Evolutionary conservation across 30 jellyfish, hydroid and myxozoan genomes (phyloP), one percentile per base, ranked within the genome.

Genomic region (Euphysa ruthae): DNA sequence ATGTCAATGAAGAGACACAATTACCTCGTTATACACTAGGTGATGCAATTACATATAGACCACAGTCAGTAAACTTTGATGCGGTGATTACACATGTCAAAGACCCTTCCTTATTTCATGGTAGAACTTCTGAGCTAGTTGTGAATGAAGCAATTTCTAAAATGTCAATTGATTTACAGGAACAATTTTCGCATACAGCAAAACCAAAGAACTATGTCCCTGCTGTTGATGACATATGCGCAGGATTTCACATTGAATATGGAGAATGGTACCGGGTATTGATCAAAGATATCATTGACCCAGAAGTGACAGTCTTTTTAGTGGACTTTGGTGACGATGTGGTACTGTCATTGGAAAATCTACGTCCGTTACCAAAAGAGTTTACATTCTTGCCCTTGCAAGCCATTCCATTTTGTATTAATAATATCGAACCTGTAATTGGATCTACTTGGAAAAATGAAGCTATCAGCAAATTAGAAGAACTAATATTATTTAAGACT

Each of bases 61-160:
- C 70, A 6, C 4, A 24, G 1, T 0, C 24, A 16, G n/a, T 25
- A 24, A 30, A 56, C 27, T 0, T 56, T 56, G 70, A 56, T 30
- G 0, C 27, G 35, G 19, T 56, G 27, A 30, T 56, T 56, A 56
- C 70, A 50, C 87, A 81, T 51, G 73, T 81, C 0, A 77, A 71
- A 73, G 58, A 29, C 49, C 94, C 94, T 1, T 54, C 43, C 18
- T 70, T 49, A 32, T 70, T 81, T 32, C 71, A 71, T 28, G 94
- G 77, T 19, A 74, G 72, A 27, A 54, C 52, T 61, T 77, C 79
- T 2, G 65, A 81, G 16, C 32, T 73, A 32, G 87, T 64, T 28
- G 56, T 23, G 16, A 55, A 66, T 35, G 60, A 64, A 13, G 55
- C 34, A 22, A 55, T 81, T 1, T 27, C 70, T 18, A 56, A 24